phyloP scores from a whole-genome alignment of 2,113 vertebrate genomes.

The Gadus chalcogrammus region DNA sequence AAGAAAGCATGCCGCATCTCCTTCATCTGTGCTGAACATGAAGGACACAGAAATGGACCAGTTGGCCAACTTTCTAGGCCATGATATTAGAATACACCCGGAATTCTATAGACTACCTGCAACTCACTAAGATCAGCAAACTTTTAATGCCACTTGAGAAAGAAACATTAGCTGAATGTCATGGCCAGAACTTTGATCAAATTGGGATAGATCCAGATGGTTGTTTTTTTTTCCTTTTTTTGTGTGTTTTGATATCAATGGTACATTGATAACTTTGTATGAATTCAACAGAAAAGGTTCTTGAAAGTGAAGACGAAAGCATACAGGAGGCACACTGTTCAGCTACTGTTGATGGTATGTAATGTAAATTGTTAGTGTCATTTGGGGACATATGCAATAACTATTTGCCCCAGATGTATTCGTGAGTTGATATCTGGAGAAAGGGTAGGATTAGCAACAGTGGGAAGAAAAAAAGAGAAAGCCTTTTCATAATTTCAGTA shows the following conservation, averaged over 20 bases:
- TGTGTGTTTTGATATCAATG: too few species aligned
- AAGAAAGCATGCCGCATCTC: background rate
- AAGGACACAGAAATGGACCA: background rate
- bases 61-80: background rate
- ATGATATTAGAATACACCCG: background rate
- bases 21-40: background rate
- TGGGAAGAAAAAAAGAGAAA: too few species aligned
- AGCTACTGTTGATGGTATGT: conserved; percentile 24
- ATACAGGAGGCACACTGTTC: background rate
- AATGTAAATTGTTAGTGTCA: background rate
- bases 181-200: background rate
- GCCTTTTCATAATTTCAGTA: too few species aligned
- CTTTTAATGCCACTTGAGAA: background rate
- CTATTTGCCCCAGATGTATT: too few species aligned
- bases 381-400: too few species aligned
- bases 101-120: background rate
- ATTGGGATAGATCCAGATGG: background rate
- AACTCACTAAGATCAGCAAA: background rate
- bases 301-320: background rate
- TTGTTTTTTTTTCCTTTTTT: too few species aligned
- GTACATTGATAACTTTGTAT: background rate
- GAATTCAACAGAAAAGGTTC: conserved; percentile 9
- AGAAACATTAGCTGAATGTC: background rate
- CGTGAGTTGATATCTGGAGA: too few species aligned
- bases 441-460: too few species aligned